Conservation (phyloP, 2,113 vertebrate species). For the Scomber scombrus region DNA sequence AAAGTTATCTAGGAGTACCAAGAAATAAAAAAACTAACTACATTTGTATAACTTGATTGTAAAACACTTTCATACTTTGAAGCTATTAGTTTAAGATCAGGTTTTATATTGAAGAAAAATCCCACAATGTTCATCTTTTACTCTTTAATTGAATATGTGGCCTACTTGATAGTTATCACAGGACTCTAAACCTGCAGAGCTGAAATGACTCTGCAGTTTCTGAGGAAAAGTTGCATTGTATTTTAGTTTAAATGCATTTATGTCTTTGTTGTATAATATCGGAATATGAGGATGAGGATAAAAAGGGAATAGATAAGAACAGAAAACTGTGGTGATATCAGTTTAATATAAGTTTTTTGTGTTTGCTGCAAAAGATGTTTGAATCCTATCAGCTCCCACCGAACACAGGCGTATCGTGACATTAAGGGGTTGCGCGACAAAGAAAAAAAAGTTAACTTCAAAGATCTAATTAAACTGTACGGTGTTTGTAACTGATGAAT, state of each 20-base stretch:
- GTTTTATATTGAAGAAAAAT: too few relatives aligned
- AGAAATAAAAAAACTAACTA: not conserved
- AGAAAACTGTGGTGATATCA: not conserved
- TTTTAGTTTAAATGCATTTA: constrained; percentile 28
- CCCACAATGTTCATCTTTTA: too few relatives aligned
- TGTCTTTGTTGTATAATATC: constrained; percentile 8
- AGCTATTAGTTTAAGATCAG: too few relatives aligned
- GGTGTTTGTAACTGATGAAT: constrained; percentile 29
- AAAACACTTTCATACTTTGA: too few relatives aligned
- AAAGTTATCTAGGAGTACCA: not conserved
- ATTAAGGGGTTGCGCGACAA: not conserved
- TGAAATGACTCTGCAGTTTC: constrained; percentile 43
- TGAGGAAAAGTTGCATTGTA: constrained; percentile 19
- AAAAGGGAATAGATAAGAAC: not conserved
- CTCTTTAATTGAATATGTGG: not conserved
- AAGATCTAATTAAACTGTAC: constrained; percentile 35
- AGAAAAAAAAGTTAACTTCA: constrained; percentile 2
- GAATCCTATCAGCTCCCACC: not conserved
- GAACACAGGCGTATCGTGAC: not conserved
- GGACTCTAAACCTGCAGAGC: constrained; percentile 1
- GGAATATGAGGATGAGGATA: not conserved
- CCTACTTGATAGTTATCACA: not conserved
- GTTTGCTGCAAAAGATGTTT: not conserved
- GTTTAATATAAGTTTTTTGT: not conserved
- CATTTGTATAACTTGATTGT: not conserved